Evolutionary conservation across 2,113 vertebrate genomes (phyloP).

Genomic region (Apteryx mantelli): DNA sequence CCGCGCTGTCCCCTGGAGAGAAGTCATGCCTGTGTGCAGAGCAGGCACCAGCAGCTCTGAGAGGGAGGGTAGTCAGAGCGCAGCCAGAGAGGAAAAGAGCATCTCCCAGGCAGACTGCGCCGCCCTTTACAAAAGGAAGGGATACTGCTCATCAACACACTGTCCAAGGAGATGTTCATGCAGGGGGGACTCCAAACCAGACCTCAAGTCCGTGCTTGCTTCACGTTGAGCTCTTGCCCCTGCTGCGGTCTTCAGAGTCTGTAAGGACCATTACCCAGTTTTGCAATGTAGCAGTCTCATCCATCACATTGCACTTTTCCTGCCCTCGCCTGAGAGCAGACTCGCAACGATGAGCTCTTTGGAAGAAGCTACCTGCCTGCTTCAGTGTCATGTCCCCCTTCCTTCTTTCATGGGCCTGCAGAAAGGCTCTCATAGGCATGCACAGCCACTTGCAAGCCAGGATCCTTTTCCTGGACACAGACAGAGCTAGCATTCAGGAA

Average conservation of each 20-base stretch:
- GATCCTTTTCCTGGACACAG: neutral
- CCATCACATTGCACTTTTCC: neutral
- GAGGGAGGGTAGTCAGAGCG: neutral
- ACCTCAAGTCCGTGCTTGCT: accelerated
- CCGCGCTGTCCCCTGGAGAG: accelerated
- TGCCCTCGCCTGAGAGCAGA: neutral
- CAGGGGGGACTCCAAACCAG: accelerated
- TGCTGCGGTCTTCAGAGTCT: neutral
- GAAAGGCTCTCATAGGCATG: neutral
- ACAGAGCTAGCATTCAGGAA: accelerated
- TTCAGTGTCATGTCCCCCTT: accelerated
- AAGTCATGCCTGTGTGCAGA: neutral
- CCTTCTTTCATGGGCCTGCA: neutral
- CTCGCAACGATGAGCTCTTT: accelerated
- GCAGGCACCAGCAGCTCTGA: neutral
- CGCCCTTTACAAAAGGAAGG: neutral
- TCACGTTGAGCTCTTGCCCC: neutral
- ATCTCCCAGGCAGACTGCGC: neutral
- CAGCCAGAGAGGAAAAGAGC: neutral
- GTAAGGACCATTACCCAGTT: accelerated
- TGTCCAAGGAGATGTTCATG: neutral
- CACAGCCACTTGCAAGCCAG: neutral
- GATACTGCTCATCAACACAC: neutral
- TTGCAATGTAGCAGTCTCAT: too few relatives aligned
- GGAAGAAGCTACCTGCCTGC: neutral